Conservation (phyloP, 2,113 vertebrate species). For the Gobio gobio region DNA sequence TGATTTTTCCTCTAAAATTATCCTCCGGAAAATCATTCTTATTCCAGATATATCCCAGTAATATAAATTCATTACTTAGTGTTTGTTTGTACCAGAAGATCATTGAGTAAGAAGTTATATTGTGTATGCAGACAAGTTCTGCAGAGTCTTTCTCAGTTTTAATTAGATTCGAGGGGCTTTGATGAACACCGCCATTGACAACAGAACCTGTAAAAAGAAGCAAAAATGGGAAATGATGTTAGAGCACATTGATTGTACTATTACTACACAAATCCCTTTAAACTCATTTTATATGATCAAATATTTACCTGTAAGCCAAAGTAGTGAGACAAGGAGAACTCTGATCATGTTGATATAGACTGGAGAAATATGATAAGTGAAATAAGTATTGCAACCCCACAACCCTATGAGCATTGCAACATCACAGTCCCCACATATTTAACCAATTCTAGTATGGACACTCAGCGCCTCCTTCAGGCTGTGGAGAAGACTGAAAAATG, state of each 20-base stretch:
- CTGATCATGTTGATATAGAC: constrained; percentile 16
- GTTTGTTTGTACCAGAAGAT: constrained; percentile 52
- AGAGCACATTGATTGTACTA: not conserved
- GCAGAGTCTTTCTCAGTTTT: not conserved
- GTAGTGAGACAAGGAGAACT: not conserved
- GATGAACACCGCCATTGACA: constrained; percentile 31
- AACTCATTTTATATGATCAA: too few species aligned
- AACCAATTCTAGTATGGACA: not conserved
- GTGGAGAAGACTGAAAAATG: not conserved
- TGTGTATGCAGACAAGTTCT: constrained; percentile 41
- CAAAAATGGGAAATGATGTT: not conserved
- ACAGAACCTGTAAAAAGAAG: constrained; percentile 24
- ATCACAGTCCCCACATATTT: not conserved
- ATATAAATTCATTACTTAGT: not conserved
- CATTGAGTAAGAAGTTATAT: not conserved
- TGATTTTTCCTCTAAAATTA: constrained; percentile 5
- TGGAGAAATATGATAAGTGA: not conserved
- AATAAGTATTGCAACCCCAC: too few species aligned
- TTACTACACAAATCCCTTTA: too few species aligned
- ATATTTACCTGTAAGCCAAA: constrained; percentile 19
- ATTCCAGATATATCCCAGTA: constrained; percentile 39
- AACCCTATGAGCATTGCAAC: not conserved
- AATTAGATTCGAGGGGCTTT: constrained; percentile 43
- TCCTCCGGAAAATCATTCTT: not conserved
- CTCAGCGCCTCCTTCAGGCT: not conserved